Base-by-base conservation (phyloP, 92 coral and sea anemone species). In the Actinostola sp. region DNA sequence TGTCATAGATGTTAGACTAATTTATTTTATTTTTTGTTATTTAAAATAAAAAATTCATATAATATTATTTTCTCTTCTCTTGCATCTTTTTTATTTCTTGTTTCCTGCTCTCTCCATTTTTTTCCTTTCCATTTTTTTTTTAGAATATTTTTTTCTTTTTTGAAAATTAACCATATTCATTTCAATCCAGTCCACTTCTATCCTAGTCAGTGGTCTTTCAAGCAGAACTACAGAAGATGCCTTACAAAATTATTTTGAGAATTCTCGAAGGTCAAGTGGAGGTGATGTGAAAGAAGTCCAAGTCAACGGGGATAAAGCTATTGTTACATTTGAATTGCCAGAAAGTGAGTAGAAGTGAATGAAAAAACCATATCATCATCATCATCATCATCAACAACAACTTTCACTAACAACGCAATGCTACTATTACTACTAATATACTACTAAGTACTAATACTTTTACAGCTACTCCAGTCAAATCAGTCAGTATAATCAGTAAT, bases 201-300 rank as follows among this genome's bases (percentile, higher is more conserved):
- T 70, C 11, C n/a, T 31, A 27, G 93, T 92, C 26, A 82, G 70
- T 31, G 91, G 91, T 30, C 73, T 88, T 19, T 70, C 82, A 23
- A 17, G 71, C 1, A 45, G n/a, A 14, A 73, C 91, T 46, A 78
- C 90, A 0, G 23, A 74, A 51, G 91, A 86, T 21, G 62, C 93
- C 48, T 30, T 92, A 24, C 39, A 21, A 31, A 61, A 67, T 42
- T 88, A 71, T 73, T 92, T 92, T 82, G 97, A 88, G 74, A 88
- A 82, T 68, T 65, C 64, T 6, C 67, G 80, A 54, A 85, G 96
- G 23, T 81, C 93, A 21, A 89, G 91, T 15, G 97, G 93, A 1
- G 97, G 97, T 15, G 97, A 88, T 4, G 61, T 84, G 15, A 80
- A 78, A 42, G 45, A 70, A 33, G 63, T 88, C 0, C 77, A 84